Percentiles rank a stretch among this genome's conserved stretches.
Evolutionary conservation across 2,113 vertebrate species (phyloP).

Genomic region (Leucopsar rothschildi): DNA sequence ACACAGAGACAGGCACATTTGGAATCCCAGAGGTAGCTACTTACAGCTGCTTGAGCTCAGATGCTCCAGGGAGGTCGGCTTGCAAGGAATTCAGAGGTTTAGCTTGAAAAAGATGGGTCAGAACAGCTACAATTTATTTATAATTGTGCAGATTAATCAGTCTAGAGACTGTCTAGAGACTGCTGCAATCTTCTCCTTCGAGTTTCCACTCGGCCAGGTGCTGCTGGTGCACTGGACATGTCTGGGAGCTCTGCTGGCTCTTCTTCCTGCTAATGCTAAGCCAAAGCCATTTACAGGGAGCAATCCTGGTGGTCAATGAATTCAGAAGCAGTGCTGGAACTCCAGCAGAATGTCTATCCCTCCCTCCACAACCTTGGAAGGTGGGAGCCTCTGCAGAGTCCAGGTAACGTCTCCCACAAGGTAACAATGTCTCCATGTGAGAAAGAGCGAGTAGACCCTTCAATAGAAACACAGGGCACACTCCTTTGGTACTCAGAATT

Average conservation of each 20-base stretch:
- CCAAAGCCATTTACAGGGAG: neutral
- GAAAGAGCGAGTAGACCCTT: neutral
- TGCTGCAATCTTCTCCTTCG: neutral
- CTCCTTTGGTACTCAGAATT: slow-evolving; percentile 42
- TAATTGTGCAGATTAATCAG: neutral
- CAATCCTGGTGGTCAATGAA: neutral
- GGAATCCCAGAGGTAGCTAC: neutral
- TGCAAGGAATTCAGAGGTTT: neutral
- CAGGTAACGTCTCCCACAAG: neutral
- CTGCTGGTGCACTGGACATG: neutral
- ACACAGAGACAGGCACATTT: neutral
- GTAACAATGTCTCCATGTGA: neutral
- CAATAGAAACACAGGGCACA: neutral
- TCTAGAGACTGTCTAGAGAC: neutral
- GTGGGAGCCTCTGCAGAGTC: neutral
- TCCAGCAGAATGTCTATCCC: neutral
- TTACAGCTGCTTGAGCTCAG: neutral
- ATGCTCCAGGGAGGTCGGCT: neutral
- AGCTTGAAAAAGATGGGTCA: neutral
- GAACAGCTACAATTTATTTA: slow-evolving; percentile 15
- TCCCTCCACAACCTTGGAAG: neutral
- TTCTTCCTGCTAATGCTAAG: neutral
- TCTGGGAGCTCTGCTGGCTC: neutral
- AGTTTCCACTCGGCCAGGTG: neutral
- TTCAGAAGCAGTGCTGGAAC: neutral